Conservation (phyloP, 1,140 invertebrate species). For the Pygmarrhopalites habei region DNA sequence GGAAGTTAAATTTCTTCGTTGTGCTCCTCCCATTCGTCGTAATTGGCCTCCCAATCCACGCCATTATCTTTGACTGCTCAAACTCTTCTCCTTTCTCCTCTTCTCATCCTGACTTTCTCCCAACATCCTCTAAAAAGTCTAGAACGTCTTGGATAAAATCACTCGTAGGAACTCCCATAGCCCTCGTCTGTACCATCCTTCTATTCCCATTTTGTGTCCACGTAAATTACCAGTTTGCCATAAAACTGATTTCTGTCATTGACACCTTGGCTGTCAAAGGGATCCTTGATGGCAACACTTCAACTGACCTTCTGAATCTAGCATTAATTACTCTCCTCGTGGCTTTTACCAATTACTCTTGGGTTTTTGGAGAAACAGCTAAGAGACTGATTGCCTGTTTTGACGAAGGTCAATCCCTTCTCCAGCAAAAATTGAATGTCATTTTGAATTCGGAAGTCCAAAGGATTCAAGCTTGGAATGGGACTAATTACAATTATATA, state of each 20-base stretch:
- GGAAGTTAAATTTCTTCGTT: conserved; percentile 20
- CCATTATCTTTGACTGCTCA: background rate
- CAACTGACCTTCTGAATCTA: too few relatives aligned
- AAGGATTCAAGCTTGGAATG: too few relatives aligned
- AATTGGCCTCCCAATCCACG: conserved; percentile 22
- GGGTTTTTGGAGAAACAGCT: too few relatives aligned
- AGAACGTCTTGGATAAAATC: conserved; percentile 10
- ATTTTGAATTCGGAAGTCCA: too few relatives aligned
- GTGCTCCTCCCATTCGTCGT: conserved; percentile 25
- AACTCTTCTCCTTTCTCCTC: background rate
- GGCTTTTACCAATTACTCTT: too few relatives aligned
- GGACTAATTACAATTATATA: too few relatives aligned
- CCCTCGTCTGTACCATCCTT: background rate
- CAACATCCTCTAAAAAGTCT: conserved; percentile 8
- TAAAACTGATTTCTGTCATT: conserved; percentile 17
- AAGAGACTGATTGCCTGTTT: too few relatives aligned
- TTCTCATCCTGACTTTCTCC: background rate
- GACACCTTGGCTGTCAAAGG: too few relatives aligned
- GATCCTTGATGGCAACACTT: too few relatives aligned
- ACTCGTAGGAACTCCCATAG: background rate
- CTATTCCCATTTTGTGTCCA: conserved; percentile 3
- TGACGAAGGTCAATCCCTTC: too few relatives aligned
- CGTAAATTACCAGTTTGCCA: conserved; percentile 19
- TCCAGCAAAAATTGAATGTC: too few relatives aligned
- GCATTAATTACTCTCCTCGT: too few relatives aligned